phyloP scores from a whole-genome alignment of 2,888 invertebrate species.

The Corbicula japonica region DNA sequence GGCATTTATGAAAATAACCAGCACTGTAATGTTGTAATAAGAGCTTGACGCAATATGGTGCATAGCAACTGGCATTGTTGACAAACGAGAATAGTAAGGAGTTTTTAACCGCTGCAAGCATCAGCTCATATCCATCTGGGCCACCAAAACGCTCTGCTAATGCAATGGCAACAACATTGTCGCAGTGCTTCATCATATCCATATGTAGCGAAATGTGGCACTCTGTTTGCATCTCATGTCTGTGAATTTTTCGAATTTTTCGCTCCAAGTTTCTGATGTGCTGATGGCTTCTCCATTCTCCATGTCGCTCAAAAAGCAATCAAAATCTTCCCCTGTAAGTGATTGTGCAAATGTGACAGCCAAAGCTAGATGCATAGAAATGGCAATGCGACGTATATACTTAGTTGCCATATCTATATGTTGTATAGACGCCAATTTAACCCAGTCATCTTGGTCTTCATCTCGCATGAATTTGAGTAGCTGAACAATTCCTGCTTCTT shows the following conservation, averaged over 20 bases:
- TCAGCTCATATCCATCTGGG: slow-evolving; percentile 45
- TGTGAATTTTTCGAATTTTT: slow-evolving; percentile 20
- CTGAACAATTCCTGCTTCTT: slow-evolving; percentile 47
- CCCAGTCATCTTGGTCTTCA: slow-evolving; percentile 36
- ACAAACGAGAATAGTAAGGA: slow-evolving; percentile 56
- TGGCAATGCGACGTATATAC: slow-evolving; percentile 13
- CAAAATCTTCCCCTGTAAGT: background rate
- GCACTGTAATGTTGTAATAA: slow-evolving; percentile 37
- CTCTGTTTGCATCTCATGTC: slow-evolving; percentile 25
- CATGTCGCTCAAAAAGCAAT: slow-evolving; percentile 18
- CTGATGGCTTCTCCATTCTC: background rate
- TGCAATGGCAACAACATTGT: slow-evolving; percentile 48
- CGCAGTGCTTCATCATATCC: slow-evolving; percentile 59
- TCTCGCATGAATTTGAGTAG: slow-evolving; percentile 46
- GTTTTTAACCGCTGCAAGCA: slow-evolving; percentile 53
- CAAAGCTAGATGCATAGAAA: slow-evolving; percentile 40
- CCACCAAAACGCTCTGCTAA: slow-evolving; percentile 59
- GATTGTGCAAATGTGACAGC: slow-evolving; percentile 20
- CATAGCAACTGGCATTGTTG: slow-evolving; percentile 59
- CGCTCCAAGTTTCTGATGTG: slow-evolving; percentile 19
- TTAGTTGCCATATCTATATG: slow-evolving; percentile 42
- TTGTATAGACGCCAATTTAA: background rate
- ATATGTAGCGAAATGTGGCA: slow-evolving; percentile 52
- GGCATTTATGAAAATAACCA: slow-evolving; percentile 42
- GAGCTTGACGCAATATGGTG: slow-evolving; percentile 45